A percentile compares a stretch with the other conserved stretches of the same genome.
phyloP scores from a whole-genome alignment of 2,888 invertebrate genomes.

The Mycogona germanica region DNA sequence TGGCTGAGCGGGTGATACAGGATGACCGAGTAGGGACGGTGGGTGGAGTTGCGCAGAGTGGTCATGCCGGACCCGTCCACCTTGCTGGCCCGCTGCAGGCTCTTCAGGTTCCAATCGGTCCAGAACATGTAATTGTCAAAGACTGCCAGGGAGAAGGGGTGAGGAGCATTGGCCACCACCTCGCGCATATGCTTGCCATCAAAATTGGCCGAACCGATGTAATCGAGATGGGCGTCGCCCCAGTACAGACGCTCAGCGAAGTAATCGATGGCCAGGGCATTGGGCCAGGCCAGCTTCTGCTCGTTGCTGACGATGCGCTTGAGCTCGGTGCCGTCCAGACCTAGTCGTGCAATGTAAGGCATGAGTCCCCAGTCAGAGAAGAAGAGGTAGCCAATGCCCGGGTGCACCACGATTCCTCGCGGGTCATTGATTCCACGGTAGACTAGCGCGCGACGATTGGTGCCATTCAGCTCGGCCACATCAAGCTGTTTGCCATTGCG shows the following conservation, averaged over 20 bases:
- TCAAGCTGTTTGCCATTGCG: slow-evolving; percentile 88
- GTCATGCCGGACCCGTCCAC: slow-evolving; percentile 60
- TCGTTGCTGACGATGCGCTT: slow-evolving; percentile 80
- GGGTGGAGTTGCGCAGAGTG: slow-evolving; percentile 76
- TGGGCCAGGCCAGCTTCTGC: slow-evolving; percentile 96
- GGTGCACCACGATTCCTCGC: slow-evolving; percentile 86
- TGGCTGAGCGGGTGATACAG: slow-evolving; percentile 82
- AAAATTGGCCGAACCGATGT: slow-evolving; percentile 87
- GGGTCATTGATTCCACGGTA: slow-evolving; percentile 76
- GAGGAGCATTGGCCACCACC: slow-evolving; percentile 67
- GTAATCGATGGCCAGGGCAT: slow-evolving; percentile 91
- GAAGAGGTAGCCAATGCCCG: slow-evolving; percentile 77
- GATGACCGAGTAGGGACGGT: slow-evolving; percentile 88
- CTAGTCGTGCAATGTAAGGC: slow-evolving; percentile 92
- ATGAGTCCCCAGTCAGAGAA: slow-evolving; percentile 82
- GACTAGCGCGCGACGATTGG: slow-evolving; percentile 74
- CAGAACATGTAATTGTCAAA: slow-evolving; percentile 88
- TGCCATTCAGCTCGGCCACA: slow-evolving; percentile 87
- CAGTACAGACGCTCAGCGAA: slow-evolving; percentile 91
- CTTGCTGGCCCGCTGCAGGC: slow-evolving; percentile 81
- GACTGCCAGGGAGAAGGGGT: slow-evolving; percentile 85
- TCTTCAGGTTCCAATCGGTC: slow-evolving; percentile 98
- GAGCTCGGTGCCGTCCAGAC: slow-evolving; percentile 91
- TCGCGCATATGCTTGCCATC: slow-evolving; percentile 79
- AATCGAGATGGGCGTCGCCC: slow-evolving; percentile 97